Conservation (phyloP, 2,888 invertebrate species). For the Conus canariensis region DNA sequence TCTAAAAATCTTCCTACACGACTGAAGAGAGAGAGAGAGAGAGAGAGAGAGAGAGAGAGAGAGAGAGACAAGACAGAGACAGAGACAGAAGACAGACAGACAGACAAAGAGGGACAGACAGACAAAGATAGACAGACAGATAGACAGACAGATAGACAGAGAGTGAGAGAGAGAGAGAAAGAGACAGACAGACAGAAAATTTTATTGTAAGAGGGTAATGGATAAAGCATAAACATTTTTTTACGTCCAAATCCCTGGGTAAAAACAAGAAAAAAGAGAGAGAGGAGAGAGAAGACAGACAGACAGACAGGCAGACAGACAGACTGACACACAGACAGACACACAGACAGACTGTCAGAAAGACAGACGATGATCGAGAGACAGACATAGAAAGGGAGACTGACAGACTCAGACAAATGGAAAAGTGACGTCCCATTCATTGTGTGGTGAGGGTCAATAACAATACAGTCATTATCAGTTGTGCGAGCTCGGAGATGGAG, state of each 20-base stretch:
- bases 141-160: background rate
- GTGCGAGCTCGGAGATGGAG: no score
- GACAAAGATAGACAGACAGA: background rate
- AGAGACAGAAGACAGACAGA: background rate
- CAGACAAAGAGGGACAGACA: background rate
- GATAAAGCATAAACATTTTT: background rate
- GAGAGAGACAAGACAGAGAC: background rate
- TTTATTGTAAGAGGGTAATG: no score
- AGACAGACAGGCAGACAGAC: slow-evolving; percentile 28
- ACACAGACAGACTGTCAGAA: no score
- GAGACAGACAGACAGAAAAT: no score
- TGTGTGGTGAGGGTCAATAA: no score
- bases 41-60: background rate
- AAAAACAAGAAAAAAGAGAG: background rate
- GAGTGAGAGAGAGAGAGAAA: background rate
- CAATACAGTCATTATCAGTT: no score
- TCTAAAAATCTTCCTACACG: background rate
- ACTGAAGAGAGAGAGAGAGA: background rate
- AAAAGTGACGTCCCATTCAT: no score
- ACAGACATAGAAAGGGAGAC: no score
- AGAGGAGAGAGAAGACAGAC: background rate
- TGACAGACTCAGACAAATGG: no score
- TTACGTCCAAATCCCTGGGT: background rate
- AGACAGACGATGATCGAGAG: no score
- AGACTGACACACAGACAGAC: no score